Conservation (phyloP, 2,113 vertebrate genomes). For the Dolichotis patagonum region DNA sequence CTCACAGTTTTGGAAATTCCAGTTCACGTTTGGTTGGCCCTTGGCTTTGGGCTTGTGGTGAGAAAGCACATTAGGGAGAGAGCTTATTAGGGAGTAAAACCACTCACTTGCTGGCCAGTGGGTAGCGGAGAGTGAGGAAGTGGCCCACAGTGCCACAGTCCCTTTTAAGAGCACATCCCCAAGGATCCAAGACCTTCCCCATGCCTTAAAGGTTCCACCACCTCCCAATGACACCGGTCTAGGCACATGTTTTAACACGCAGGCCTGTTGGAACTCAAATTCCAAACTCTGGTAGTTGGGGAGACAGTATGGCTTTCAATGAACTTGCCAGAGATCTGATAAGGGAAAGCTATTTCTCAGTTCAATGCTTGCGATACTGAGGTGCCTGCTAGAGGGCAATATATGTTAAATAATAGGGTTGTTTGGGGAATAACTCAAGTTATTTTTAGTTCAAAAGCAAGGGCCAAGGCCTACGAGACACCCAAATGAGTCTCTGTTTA, state of each 20-base stretch:
- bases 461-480: neutral
- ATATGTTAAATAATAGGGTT: conserved; percentile 65
- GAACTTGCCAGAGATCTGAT: neutral
- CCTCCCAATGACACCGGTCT: neutral
- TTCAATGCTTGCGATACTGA: conserved; percentile 73
- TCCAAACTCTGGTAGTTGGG: neutral
- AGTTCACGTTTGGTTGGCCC: neutral
- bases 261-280: neutral
- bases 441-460: conserved; percentile 14
- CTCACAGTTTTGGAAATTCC: neutral
- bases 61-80: neutral
- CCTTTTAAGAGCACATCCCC: neutral
- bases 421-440: neutral
- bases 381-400: conserved; percentile 83
- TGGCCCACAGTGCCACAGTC: neutral
- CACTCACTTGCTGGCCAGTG: no score
- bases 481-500: neutral
- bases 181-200: neutral
- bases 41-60: no score
- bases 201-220: neutral
- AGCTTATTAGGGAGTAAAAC: neutral
- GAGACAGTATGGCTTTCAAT: neutral
- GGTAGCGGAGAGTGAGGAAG: neutral
- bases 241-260: neutral
- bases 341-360: neutral